Conservation (phyloP, 2,113 vertebrate genomes). For the Nothocercus julius region DNA sequence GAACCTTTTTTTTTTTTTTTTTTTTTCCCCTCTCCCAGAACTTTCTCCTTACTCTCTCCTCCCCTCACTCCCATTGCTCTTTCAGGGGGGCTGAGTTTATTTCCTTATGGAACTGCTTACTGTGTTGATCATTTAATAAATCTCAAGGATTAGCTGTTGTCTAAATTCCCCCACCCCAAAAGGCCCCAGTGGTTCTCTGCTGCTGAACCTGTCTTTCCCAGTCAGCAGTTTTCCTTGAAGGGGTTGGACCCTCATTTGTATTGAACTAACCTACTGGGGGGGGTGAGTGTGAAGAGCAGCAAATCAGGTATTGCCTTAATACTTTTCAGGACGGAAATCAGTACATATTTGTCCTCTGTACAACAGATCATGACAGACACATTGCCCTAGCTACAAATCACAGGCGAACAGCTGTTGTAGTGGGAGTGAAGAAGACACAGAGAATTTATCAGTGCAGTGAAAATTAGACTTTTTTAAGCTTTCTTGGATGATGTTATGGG, state of each 20-base stretch:
- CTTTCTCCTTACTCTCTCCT: not conserved
- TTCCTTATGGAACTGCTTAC: not conserved
- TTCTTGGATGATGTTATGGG: not conserved
- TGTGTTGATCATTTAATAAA: not conserved
- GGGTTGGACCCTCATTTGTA: not conserved
- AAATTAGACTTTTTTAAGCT: not conserved
- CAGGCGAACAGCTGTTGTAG: not conserved
- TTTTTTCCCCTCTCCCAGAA: not conserved
- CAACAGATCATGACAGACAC: not conserved
- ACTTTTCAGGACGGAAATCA: not conserved
- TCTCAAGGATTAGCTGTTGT: not conserved
- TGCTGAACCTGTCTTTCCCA: not conserved
- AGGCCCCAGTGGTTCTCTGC: not conserved
- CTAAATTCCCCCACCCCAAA: not conserved
- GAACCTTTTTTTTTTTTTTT: not conserved
- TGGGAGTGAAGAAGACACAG: not conserved
- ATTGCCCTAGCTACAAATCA: not conserved
- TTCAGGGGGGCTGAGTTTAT: not conserved
- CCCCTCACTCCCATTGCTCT: not conserved
- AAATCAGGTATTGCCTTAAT: not conserved
- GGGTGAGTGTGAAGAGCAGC: not conserved
- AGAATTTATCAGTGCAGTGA: not conserved
- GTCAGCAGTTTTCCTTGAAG: not conserved
- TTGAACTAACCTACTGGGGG: not conserved
- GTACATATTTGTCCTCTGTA: not conserved